Evolutionary conservation across 2,797 vertebrate genomes (phyloP), one percentile per base, ranked within the genome.

Genomic region (Mareca penelope): DNA sequence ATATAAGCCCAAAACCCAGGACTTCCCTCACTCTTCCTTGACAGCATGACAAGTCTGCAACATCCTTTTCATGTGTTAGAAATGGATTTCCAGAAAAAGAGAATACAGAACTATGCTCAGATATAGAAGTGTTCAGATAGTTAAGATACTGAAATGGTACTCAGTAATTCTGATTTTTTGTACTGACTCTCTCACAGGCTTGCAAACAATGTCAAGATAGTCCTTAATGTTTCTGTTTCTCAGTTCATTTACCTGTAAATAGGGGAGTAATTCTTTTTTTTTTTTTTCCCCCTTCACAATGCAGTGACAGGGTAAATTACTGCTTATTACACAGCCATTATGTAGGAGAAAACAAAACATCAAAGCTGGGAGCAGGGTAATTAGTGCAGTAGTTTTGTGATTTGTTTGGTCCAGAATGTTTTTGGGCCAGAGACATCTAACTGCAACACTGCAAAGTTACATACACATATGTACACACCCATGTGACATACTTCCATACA

Each of bases 391-490:
- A 19, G 4, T 89, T 67, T 31, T 57, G 10, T n/a, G 15, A 75
- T 15, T 9, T 63, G 26, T 31, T 42, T 50, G 23, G 46, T 18
- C 33, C 29, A 57, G 21, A 80, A 65, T 2, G 4, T 15, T 35
- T 84, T 76, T 57, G 28, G 26, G 23, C 4, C 42, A 77, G 35
- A 39, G 29, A 40, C 5, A 67, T 26, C 7, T 3, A 3, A 50
- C 0, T 24, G 5, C 44, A 35, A 55, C 13, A 22, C 85, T 23
- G 21, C 55, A 73, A 67, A 52, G 5, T 12, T 2, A 22, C 3
- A 3, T 1, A 3, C 2, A 1, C 31, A 15, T 29, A 40, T 19
- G 12, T 29, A 29, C 28, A 61, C 60, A 29, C 1, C 0, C 2
- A 15, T 26, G 13, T 60, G 29, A 24, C 16, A 56, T 52, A 35